Conservation (phyloP, 2,888 invertebrate genomes). For the Spilosoma lubricipeda region DNA sequence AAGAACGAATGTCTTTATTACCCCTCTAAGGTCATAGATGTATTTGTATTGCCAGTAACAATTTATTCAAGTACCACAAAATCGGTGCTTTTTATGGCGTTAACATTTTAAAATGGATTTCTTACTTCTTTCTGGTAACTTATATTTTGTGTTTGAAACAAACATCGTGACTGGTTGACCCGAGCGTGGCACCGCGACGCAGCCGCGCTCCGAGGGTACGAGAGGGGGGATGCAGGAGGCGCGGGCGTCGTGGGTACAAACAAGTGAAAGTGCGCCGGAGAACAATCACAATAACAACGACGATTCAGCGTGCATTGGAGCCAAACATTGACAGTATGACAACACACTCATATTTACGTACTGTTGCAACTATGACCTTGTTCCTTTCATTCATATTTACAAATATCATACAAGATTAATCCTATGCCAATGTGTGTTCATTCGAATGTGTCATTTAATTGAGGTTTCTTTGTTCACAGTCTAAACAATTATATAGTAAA, state of each 20-base stretch:
- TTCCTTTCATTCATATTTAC: background rate
- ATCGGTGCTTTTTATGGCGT: background rate
- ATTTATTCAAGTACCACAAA: background rate
- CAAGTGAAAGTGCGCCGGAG: constrained; percentile 38
- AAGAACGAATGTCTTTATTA: background rate
- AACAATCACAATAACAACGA: constrained; percentile 34
- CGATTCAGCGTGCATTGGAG: constrained; percentile 5
- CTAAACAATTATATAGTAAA: constrained; percentile 19
- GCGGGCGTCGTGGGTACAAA: constrained; percentile 7
- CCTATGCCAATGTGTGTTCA: background rate
- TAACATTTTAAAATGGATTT: background rate
- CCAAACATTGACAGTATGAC: background rate
- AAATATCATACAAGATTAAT: background rate
- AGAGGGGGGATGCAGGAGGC: background rate
- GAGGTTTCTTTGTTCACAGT: constrained; percentile 26
- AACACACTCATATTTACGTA: background rate
- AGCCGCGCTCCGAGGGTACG: constrained; percentile 2
- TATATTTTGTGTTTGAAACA: background rate
- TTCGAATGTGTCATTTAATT: constrained; percentile 8
- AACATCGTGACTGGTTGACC: constrained; percentile 28
- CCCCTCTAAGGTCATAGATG: background rate
- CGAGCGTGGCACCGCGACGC: constrained; percentile 16
- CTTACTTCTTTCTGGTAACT: background rate
- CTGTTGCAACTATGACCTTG: background rate
- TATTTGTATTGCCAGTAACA: background rate